These are phyloP conservation scores for Anhinga rufa DNA, from an alignment of 2,113 vertebrate genomes.

Conservation along the genomic window DNA sequence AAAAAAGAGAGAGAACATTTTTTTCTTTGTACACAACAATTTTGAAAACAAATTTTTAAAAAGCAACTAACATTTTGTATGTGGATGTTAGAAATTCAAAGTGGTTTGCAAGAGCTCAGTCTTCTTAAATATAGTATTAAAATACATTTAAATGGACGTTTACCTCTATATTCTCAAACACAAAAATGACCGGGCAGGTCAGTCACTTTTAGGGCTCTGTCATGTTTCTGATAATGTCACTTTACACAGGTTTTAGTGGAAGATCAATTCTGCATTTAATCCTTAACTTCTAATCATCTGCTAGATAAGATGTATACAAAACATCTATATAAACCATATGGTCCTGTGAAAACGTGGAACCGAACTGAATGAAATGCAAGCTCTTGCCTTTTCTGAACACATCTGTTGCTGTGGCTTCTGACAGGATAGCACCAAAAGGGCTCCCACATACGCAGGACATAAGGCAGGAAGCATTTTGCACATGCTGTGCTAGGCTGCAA, in stretches of 20 bases:
- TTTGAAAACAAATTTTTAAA: neutral
- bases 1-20: neutral
- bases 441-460: neutral
- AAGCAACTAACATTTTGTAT: neutral
- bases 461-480: neutral
- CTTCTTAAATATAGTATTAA: neutral
- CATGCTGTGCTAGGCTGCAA: neutral
- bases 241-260: neutral
- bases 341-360: neutral
- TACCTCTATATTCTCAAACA: neutral
- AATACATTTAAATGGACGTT: neutral
- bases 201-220: neutral
- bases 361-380: neutral
- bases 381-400: constrained; percentile 20
- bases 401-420: neutral
- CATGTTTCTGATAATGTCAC: neutral
- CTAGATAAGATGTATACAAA: neutral
- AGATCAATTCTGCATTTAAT: neutral
- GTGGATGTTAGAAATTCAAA: neutral
- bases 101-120: neutral
- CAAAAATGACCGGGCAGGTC: neutral
- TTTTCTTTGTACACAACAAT: neutral
- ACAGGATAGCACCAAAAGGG: neutral
- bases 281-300: neutral
- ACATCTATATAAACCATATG: neutral